Evolutionary conservation across 2,888 invertebrate species (phyloP).

Genomic region (Odontocerum albicorne): DNA sequence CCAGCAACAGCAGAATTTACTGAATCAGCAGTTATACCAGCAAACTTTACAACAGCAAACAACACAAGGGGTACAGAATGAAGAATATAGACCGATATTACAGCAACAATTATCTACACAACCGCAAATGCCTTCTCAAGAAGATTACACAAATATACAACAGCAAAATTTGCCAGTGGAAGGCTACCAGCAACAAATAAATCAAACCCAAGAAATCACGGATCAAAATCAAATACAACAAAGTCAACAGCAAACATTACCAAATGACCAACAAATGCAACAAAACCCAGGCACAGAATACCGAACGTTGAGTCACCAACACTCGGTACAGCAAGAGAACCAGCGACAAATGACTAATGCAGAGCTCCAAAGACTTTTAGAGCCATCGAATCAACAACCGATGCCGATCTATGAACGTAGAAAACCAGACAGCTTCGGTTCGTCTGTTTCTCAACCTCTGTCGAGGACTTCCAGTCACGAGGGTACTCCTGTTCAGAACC

Average conservation of each 20-base stretch:
- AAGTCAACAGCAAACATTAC: constrained; percentile 27
- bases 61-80: constrained; percentile 31
- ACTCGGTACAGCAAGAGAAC: too few species aligned
- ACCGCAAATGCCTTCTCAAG: constrained; percentile 39
- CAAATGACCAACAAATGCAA: constrained; percentile 7
- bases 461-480: constrained; percentile 58
- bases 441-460: constrained; percentile 45
- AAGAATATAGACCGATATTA: constrained; percentile 22
- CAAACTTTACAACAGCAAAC: constrained; percentile 32
- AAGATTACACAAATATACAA: constrained; percentile 39
- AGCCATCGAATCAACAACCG: constrained; percentile 5
- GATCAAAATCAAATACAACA: neutral
- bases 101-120: constrained; percentile 38
- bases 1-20: constrained; percentile 28
- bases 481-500: constrained; percentile 52
- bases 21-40: constrained; percentile 20
- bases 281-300: constrained; percentile 15
- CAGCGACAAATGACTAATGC: constrained; percentile 7
- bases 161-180: constrained; percentile 36
- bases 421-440: constrained; percentile 33
- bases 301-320: constrained; percentile 9
- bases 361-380: neutral
- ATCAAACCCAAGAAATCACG: neutral
- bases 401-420: constrained; percentile 3
- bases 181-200: constrained; percentile 1